Conservation (phyloP, 2,797 vertebrate species). For the Coranthus polyacanthus region DNA sequence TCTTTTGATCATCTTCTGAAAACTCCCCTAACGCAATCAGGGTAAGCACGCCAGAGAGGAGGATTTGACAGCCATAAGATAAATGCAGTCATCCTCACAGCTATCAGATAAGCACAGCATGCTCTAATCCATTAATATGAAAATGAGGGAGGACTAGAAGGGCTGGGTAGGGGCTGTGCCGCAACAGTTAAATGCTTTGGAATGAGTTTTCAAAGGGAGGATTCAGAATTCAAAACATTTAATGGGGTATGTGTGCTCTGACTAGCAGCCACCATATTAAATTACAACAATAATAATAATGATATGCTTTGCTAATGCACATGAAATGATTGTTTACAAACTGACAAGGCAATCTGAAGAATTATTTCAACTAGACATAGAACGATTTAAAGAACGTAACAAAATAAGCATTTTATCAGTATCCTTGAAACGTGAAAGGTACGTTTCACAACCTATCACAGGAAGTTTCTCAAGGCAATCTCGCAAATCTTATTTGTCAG, state of each 20-base stretch:
- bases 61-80: slow-evolving; percentile 83
- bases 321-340: slow-evolving; percentile 37
- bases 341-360: slow-evolving; percentile 23
- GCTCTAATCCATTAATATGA: slow-evolving; percentile 83
- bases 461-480: no score
- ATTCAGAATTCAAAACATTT: slow-evolving; percentile 57
- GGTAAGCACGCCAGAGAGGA: slow-evolving; percentile 69
- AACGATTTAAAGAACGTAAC: no score
- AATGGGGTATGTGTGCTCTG: slow-evolving; percentile 45
- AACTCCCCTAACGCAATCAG: slow-evolving; percentile 78
- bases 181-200: slow-evolving; percentile 66
- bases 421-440: no score
- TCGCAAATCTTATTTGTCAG: no score
- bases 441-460: no score
- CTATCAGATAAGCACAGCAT: slow-evolving; percentile 84
- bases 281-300: slow-evolving; percentile 41
- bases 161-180: slow-evolving; percentile 53
- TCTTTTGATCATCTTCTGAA: slow-evolving; percentile 84
- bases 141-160: slow-evolving; percentile 72
- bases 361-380: neutral
- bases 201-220: slow-evolving; percentile 62
- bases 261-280: slow-evolving; percentile 31
- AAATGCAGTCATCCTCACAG: slow-evolving; percentile 81
- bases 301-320: slow-evolving; percentile 32
- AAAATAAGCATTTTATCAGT: no score